These are phyloP conservation scores for Chaenodraco wilsoni DNA, from an alignment of 2,797 vertebrate species.

Conservation along the genomic window DNA sequence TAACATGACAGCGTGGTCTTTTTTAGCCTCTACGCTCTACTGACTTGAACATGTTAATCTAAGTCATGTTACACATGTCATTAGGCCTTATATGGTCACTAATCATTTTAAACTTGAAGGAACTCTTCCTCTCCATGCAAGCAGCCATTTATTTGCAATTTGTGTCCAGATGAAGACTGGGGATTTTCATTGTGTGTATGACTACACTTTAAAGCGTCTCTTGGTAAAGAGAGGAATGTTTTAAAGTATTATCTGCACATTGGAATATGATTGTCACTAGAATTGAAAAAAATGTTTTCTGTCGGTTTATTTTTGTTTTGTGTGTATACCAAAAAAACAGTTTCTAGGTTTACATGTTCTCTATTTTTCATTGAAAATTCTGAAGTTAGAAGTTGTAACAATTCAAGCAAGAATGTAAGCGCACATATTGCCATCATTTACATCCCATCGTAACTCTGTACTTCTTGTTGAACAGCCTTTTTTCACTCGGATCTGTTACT, in stretches of 20 bases:
- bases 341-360: conserved; percentile 2
- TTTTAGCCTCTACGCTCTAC: conserved; percentile 43
- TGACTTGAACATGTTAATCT: conserved; percentile 72
- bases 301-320: background rate
- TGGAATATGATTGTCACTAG: background rate
- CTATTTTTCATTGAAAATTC: background rate
- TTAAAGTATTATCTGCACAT: conserved; percentile 7
- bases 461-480: conserved; percentile 26
- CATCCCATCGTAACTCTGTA: conserved; percentile 14
- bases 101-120: conserved; percentile 61
- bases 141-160: conserved; percentile 55
- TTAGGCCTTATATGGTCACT: conserved; percentile 67
- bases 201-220: conserved; percentile 11
- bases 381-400: background rate
- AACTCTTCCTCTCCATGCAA: conserved; percentile 45
- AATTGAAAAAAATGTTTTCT: background rate
- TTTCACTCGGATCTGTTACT: conserved; percentile 33
- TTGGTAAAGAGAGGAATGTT: conserved; percentile 14
- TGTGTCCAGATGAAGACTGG: conserved; percentile 38
- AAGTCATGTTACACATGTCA: conserved; percentile 77
- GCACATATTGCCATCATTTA: conserved; percentile 22
- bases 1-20: conserved; percentile 48
- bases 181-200: conserved; percentile 34
- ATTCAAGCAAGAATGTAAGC: background rate
- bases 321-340: background rate